Evolutionary conservation across 2,888 invertebrate species (phyloP).

Genomic region (Ypsolopha sequella): DNA sequence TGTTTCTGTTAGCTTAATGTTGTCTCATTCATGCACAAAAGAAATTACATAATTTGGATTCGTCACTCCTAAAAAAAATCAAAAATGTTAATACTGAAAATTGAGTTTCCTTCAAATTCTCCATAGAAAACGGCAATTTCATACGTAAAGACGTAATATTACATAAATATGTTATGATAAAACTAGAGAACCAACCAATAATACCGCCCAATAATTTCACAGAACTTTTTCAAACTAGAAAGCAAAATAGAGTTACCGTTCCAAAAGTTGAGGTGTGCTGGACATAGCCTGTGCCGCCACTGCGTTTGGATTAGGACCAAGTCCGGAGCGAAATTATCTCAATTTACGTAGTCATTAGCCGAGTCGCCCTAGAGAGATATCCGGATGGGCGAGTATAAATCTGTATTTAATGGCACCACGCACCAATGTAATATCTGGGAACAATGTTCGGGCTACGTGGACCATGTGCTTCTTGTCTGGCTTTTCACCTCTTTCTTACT

Average conservation of each 20-base stretch:
- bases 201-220: background rate
- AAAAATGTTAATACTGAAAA: too few relatives aligned
- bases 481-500: background rate
- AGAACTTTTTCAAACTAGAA: too few relatives aligned
- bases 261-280: background rate
- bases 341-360: slow-evolving; percentile 70
- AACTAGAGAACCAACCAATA: background rate
- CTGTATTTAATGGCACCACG: slow-evolving; percentile 59
- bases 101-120: too few relatives aligned
- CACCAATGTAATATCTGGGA: slow-evolving; percentile 50
- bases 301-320: slow-evolving; percentile 17
- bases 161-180: background rate
- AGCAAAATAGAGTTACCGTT: too few relatives aligned
- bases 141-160: too few relatives aligned
- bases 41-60: too few relatives aligned
- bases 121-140: too few relatives aligned
- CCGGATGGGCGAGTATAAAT: slow-evolving; percentile 58
- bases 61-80: too few relatives aligned
- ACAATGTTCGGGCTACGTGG: slow-evolving; percentile 35
- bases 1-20: too few relatives aligned
- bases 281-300: slow-evolving; percentile 11
- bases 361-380: slow-evolving; percentile 67
- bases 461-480: background rate
- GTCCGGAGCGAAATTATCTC: slow-evolving; percentile 65
- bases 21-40: too few relatives aligned